phyloP scores from a whole-genome alignment of 2,888 invertebrate genomes.

The Synergus japonicus region DNA sequence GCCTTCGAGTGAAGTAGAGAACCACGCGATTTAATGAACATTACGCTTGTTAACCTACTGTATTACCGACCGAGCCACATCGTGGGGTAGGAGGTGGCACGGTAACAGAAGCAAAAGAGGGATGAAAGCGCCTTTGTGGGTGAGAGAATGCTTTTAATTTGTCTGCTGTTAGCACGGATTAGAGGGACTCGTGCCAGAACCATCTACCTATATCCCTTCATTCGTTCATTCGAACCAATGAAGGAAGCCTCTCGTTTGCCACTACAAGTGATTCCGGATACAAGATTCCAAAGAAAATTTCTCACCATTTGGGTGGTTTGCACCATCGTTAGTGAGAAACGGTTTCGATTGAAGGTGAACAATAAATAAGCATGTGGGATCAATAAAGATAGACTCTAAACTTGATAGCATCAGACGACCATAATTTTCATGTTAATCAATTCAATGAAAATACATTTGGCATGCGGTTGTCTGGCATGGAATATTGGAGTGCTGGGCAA shows the following conservation, averaged over 20 bases:
- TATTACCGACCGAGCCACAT: constrained; percentile 55
- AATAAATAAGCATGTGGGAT: no score
- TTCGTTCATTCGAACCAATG: constrained; percentile 51
- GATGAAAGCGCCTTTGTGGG: constrained; percentile 65
- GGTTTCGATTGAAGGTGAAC: constrained; percentile 41
- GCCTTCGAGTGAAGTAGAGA: constrained; percentile 12
- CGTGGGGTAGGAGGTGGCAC: constrained; percentile 41
- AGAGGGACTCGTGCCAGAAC: constrained; percentile 60
- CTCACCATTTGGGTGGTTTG: constrained; percentile 57
- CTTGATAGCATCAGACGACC: not conserved
- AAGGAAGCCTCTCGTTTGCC: constrained; percentile 45
- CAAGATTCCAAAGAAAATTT: constrained; percentile 62
- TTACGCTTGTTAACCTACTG: constrained; percentile 66
- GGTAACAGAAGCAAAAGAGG: constrained; percentile 49
- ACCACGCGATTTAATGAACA: constrained; percentile 62
- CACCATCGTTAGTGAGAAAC: constrained; percentile 57
- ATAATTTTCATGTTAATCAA: not conserved
- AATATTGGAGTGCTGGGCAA: not conserved
- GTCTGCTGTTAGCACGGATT: constrained; percentile 66
- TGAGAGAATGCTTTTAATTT: constrained; percentile 67
- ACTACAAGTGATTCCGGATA: constrained; percentile 57
- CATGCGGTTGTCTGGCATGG: not conserved
- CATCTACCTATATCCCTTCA: constrained; percentile 53
- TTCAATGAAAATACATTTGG: not conserved
- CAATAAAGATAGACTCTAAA: no score